Evolutionary conservation across 2,797 vertebrate genomes (phyloP).

Genomic region (Helicolenus hilgendorfi): DNA sequence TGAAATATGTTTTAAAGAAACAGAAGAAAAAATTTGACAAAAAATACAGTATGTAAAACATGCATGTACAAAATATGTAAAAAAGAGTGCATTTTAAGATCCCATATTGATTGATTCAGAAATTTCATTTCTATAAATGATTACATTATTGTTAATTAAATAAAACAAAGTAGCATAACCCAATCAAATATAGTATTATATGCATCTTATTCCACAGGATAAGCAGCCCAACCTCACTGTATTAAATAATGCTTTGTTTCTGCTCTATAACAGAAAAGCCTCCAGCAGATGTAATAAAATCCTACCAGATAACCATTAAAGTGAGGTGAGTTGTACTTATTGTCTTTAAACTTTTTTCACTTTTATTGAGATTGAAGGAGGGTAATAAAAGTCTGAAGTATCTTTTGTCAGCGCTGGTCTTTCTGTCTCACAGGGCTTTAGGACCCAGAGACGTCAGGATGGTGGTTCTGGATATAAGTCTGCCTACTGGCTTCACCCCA

Average conservation of each 20-base stretch:
- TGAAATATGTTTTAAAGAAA: too few species aligned
- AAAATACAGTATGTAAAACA: too few species aligned
- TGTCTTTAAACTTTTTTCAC: background rate
- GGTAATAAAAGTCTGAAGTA: background rate
- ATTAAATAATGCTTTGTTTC: background rate
- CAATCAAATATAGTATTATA: background rate
- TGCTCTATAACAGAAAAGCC: constrained; percentile 70
- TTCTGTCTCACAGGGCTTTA: constrained; percentile 72
- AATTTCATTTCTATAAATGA: background rate
- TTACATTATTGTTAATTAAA: background rate
- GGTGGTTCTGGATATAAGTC: constrained; percentile 87
- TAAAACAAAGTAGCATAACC: background rate
- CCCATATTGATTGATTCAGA: too few species aligned
- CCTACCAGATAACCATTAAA: constrained; percentile 82
- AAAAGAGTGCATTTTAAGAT: too few species aligned
- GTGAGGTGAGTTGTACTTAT: constrained; percentile 75
- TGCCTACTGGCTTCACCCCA: constrained; percentile 89
- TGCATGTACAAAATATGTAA: too few species aligned
- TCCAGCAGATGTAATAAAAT: constrained; percentile 82
- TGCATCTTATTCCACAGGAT: background rate
- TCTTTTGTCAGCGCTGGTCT: background rate
- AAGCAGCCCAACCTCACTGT: background rate
- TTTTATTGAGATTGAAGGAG: background rate
- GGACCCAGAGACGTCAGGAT: constrained; percentile 83
- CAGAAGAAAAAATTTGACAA: too few species aligned